Evolutionary conservation across 2,113 vertebrate genomes (phyloP), one percentile per base, ranked within the genome.

Genomic region (Cyanoramphus novaezelandiae): DNA sequence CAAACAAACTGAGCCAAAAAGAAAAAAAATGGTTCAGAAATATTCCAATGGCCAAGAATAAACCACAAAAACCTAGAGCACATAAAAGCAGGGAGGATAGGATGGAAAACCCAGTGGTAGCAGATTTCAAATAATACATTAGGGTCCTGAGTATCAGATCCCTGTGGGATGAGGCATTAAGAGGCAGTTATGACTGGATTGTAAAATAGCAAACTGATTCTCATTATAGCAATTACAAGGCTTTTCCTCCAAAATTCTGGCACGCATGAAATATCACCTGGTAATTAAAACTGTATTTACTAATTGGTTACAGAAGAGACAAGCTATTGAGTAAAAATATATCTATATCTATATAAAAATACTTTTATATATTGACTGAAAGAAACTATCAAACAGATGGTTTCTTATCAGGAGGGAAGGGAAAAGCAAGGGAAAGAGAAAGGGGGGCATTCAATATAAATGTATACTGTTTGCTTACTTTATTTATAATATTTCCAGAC

Each of bases 401-500:
- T 83, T 93, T 88, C n/a, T 74, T 77, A 53, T 14, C 41, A 67
- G 19, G 16, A 77, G 16, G 41, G 80, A 86, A 35, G 5, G 19
- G 24, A 33, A 74, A 78, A 41, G 43, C 49, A 63, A 83, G 43
- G 31, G 80, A 71, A 72, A 68, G 70, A 85, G 64, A 80, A 93
- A 89, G 46, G 8, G 16, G 9, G 12, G 21, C 3, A 31, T 78
- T 52, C 50, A 44, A 20, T 78, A 65, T 31, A 74, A 84, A 86
- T 82, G 28, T 68, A 37, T 70, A 78, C 28, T 35, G 11, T 59
- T 90, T 81, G 33, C 77, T 90, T 82, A 37, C 4, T 3, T 93
- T 94, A 88, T 95, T 95, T 92, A 72, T 86, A 92, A n/a, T 69
- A 82, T 82, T 96, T 83, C 39, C 19, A 64, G 83, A 44, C 93